Percentiles rank a stretch among this genome's conserved stretches.
These are phyloP conservation scores for Callaeas wilsoni DNA, from an alignment of 2,113 vertebrate species.

Conservation along the genomic window DNA sequence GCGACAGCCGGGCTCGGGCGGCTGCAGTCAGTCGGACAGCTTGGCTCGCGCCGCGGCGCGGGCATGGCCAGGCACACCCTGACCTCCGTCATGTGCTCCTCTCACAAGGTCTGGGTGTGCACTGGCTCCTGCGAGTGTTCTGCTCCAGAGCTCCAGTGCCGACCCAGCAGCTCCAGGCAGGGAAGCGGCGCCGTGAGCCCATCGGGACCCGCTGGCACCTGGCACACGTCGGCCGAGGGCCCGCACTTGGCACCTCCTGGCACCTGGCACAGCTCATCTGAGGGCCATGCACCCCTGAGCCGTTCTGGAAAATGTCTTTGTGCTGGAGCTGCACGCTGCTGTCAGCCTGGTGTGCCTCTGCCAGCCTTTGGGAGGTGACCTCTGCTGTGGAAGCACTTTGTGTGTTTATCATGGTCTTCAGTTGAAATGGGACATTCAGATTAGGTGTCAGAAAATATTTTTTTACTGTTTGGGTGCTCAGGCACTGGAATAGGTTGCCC, in stretches of 20 bases:
- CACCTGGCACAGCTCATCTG: accelerated
- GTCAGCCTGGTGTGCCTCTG: neutral
- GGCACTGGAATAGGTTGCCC: neutral
- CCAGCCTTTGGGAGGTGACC: neutral
- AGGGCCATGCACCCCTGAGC: accelerated
- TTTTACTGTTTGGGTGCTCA: neutral
- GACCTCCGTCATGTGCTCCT: conserved; percentile 78
- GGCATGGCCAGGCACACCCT: neutral
- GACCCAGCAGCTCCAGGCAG: neutral
- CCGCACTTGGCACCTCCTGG: neutral
- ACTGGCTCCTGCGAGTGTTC: conserved; percentile 9
- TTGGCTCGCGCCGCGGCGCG: conserved; percentile 53
- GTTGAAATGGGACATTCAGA: neutral
- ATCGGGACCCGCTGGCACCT: accelerated
- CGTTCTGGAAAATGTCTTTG: neutral
- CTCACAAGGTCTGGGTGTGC: conserved; percentile 67
- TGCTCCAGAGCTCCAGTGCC: neutral
- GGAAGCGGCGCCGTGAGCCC: neutral
- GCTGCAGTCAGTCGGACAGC: conserved; percentile 79
- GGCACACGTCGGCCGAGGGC: neutral
- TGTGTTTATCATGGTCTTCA: neutral
- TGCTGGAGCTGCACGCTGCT: neutral
- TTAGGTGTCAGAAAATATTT: neutral
- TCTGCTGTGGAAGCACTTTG: neutral
- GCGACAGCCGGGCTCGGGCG: conserved; percentile 75